Evolutionary conservation across 2,888 invertebrate species (phyloP), one percentile per base, ranked within the genome.

Genomic region (Hirtodrosophila confusa): DNA sequence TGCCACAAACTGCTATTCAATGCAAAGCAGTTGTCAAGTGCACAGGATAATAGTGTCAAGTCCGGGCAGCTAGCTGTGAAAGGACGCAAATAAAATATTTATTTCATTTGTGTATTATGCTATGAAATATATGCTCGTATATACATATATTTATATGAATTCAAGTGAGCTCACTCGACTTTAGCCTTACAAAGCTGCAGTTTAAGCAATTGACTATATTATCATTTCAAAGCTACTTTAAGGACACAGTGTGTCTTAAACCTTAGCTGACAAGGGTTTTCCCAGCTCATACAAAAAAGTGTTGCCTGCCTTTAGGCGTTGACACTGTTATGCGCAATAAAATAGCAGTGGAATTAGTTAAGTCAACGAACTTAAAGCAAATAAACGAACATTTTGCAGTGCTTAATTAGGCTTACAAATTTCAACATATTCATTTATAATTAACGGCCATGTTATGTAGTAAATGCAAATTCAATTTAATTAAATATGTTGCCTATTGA

Each of bases 21-120:
- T 71, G 71, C 71, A 71, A 71, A 71, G 71, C 56, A 71, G 75
- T 70, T 71, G 75, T 70, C 70, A 55, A 69, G 70, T 69, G 70
- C 43, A 54, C 49, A 48, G 69, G 37, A 58, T 73, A 69, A 69
- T 75, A 69, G 50, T 17, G 17, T 17, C 17, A 17, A 17, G 17
- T 17, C 17, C 17, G 17, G 17, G 17, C 17, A 17, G 41, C 66
- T 51, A 27, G 6, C 7, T 6, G 31, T 31, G 9, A 31, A 44
- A 7, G 29, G 44, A 31, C 31, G 7, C 7, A 6, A 31, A 9
- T 31, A 7, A 31, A 31, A 31, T 31, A 31, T 31, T 31, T 31
- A 31, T 31, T 8, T 31, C 31, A 31, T 31, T 31, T 31, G 8
- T 31, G 3, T 31, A 45, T 45, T 45, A 45, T 36, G 36, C 43